Conservation (phyloP, 2,888 invertebrate genomes). For the Dexiosoma caninum region DNA sequence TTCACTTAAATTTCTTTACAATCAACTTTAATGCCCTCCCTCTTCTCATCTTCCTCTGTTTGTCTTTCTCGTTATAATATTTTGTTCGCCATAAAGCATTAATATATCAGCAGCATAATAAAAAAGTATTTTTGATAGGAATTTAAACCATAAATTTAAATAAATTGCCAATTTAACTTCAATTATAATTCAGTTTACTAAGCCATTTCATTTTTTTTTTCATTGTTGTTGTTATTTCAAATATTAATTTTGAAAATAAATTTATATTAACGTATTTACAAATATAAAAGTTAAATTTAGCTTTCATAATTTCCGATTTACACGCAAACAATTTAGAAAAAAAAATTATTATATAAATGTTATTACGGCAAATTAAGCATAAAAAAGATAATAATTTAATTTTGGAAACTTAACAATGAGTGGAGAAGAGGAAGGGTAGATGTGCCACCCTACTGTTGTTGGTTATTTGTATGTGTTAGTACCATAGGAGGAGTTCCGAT, state of each 20-base stretch:
- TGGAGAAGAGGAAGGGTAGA: background rate
- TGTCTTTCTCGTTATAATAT: background rate
- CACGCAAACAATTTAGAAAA: constrained; percentile 30
- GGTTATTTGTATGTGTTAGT: no score
- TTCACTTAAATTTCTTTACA: no score
- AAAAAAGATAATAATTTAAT: no score
- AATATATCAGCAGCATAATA: background rate
- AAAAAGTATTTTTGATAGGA: background rate
- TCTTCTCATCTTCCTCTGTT: no score
- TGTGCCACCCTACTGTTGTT: no score
- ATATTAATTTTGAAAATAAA: background rate
- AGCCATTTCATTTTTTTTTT: constrained; percentile 11
- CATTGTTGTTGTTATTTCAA: background rate
- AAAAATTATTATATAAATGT: constrained; percentile 36
- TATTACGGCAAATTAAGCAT: constrained; percentile 29
- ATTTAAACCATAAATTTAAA: constrained; percentile 41
- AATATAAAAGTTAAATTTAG: constrained; percentile 22
- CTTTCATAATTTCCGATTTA: constrained; percentile 40
- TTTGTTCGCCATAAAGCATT: background rate
- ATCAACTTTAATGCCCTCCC: no score
- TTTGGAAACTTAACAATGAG: background rate
- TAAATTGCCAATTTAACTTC: constrained; percentile 58
- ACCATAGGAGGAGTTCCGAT: no score
- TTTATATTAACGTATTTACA: constrained; percentile 2
- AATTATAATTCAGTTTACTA: constrained; percentile 41